Evolutionary conservation across 2,888 invertebrate genomes (phyloP), one percentile per base, ranked within the genome.

Genomic region (Eustalomyia histrio): DNA sequence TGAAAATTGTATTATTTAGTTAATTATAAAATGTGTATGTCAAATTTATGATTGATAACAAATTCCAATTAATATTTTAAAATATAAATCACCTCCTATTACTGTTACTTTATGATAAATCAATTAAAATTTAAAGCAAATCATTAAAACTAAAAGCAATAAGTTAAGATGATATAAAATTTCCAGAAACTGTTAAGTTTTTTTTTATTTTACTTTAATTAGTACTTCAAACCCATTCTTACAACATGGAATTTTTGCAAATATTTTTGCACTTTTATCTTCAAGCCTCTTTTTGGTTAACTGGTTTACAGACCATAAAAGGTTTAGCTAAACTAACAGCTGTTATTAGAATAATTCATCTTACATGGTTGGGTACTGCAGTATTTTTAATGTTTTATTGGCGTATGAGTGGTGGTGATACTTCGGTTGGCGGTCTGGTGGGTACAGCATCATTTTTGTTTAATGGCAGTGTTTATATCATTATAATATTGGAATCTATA

Each of bases 401-500:
- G 67, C 80, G 75, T 12, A 16, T 76, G 57, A 65, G 18, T 24
- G 53, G 50, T n/a, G 72, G 65, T 0, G 78, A 79, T 29, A 72
- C 16, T 9, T 80, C 83, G 0, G 21, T 84, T 1, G 75, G 79
- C 9, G 83, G 79, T 7, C 68, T 84, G 8, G 83, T 84, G 8
- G 84, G 84, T 33, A 80, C 75, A 0, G 76, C 75, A 1, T 78
- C 84, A 16, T 84, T 83, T 65, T 50, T 83, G 5, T 35, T 72
- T 50, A 83, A 79, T n/a, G 72, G 58, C 16, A 9, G 43, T 0
- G 75, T 73, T 10, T 69, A 81, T 63, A 75, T 84, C 17, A 24
- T 82, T 12, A 64, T 82, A 2, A 1, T 84, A 17, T 53, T 81
- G 9, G 85, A 85, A 53, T 67, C 82, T 2, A 80, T 81, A n/a